Conservation (phyloP, 2,113 vertebrate genomes). For the Podocnemis expansa region DNA sequence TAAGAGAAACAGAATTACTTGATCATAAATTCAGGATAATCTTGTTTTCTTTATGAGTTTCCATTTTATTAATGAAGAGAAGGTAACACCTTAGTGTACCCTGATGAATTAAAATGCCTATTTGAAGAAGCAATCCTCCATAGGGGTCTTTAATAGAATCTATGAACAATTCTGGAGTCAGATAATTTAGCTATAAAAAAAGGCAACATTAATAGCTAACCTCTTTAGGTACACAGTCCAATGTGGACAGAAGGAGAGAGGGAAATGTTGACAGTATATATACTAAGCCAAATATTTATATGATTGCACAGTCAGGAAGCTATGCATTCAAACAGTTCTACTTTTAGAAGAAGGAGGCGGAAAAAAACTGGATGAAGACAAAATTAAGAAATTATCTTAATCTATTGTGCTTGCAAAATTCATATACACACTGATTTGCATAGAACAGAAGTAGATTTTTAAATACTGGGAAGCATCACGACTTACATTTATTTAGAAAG, state of each 20-base stretch:
- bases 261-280: constrained; percentile 55
- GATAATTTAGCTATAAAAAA: constrained; percentile 83
- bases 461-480: background rate
- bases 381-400: background rate
- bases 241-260: constrained; percentile 67
- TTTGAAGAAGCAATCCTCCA: constrained; percentile 83
- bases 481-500: background rate
- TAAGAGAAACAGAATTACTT: constrained; percentile 87
- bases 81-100: constrained; percentile 84
- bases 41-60: constrained; percentile 88
- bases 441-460: background rate
- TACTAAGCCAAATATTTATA: constrained; percentile 25
- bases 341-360: background rate
- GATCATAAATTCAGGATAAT: constrained; percentile 86
- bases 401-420: constrained; percentile 7
- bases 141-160: constrained; percentile 86
- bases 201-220: constrained; percentile 83
- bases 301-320: background rate
- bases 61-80: constrained; percentile 87
- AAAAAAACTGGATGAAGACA: background rate
- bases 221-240: constrained; percentile 74
- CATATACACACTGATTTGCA: background rate
- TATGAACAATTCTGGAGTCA: constrained; percentile 79
- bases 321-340: background rate
- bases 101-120: constrained; percentile 84